phyloP scores from a whole-genome alignment of 1,140 invertebrate genomes.

The Drosophila neocordata region DNA sequence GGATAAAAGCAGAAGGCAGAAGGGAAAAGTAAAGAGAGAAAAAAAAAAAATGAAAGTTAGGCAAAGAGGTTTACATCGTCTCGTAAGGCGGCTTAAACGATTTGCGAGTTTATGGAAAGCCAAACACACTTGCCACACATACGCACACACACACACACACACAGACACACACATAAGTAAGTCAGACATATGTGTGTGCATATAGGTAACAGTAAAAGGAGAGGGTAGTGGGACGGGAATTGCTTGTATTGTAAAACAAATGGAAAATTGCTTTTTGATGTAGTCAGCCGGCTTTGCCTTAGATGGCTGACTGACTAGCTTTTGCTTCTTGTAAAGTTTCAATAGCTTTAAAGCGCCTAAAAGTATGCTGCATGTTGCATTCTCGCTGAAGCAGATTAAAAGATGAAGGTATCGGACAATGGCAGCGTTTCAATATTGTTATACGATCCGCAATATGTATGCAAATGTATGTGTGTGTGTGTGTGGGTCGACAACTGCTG shows the following conservation, averaged over 20 bases:
- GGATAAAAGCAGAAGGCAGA: conserved; percentile 22
- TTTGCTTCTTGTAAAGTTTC: conserved; percentile 9
- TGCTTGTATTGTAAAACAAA: conserved; percentile 70
- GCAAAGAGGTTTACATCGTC: conserved; percentile 78
- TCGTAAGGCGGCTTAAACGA: conserved; percentile 80
- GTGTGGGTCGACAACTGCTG: conserved; percentile 39
- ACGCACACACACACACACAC: conserved; percentile 36
- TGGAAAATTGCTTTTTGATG: conserved; percentile 81
- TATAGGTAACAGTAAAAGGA: background rate
- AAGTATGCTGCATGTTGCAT: conserved; percentile 32
- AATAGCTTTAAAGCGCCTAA: conserved; percentile 48
- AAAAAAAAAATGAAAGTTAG: conserved; percentile 44
- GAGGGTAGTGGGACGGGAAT: background rate
- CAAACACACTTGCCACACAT: conserved; percentile 71
- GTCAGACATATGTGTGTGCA: conserved; percentile 25
- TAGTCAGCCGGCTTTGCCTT: conserved; percentile 65
- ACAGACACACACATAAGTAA: conserved; percentile 11
- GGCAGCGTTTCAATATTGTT: conserved; percentile 71
- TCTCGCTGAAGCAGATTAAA: conserved; percentile 37
- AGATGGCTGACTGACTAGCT: conserved; percentile 26
- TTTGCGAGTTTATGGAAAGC: conserved; percentile 79
- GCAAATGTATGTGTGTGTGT: conserved; percentile 44
- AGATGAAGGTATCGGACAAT: conserved; percentile 24
- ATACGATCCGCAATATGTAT: conserved; percentile 50
- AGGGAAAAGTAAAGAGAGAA: background rate